phyloP scores from a whole-genome alignment of 2,888 invertebrate genomes.

The Zootermopsis nevadensis region DNA sequence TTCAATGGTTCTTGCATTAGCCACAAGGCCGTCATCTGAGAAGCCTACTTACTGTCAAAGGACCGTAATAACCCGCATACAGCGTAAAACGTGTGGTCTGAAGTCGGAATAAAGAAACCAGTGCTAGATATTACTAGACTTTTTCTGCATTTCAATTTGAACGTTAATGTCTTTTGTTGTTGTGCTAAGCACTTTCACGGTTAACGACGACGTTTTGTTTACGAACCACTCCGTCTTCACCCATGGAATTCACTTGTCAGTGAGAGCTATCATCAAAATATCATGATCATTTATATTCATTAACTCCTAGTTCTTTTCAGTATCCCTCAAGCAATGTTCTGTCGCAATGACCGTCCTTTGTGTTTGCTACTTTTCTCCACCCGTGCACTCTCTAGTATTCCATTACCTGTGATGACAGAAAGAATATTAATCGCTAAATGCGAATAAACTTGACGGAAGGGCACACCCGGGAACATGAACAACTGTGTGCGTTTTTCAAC shows the following conservation, averaged over 20 bases:
- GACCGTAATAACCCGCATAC: too few species aligned
- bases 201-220: neutral
- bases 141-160: neutral
- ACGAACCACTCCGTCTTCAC: neutral
- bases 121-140: neutral
- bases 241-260: neutral
- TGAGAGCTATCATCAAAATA: constrained; percentile 33
- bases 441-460: neutral
- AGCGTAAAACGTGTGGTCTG: too few species aligned
- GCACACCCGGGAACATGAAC: neutral
- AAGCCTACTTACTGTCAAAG: too few species aligned
- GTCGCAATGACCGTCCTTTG: neutral
- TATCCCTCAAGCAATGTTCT: neutral
- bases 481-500: neutral
- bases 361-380: neutral
- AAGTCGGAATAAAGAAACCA: too few species aligned
- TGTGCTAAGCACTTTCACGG: neutral
- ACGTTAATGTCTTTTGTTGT: neutral
- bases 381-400: neutral
- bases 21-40: too few species aligned
- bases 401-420: constrained; percentile 2
- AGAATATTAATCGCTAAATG: neutral
- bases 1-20: too few species aligned
- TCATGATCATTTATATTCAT: constrained; percentile 41
- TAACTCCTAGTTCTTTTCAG: neutral